Percentiles rank a stretch among this genome's conserved stretches.
phyloP scores from a whole-genome alignment of 2,888 invertebrate species.

The Lomographa bimaculata region DNA sequence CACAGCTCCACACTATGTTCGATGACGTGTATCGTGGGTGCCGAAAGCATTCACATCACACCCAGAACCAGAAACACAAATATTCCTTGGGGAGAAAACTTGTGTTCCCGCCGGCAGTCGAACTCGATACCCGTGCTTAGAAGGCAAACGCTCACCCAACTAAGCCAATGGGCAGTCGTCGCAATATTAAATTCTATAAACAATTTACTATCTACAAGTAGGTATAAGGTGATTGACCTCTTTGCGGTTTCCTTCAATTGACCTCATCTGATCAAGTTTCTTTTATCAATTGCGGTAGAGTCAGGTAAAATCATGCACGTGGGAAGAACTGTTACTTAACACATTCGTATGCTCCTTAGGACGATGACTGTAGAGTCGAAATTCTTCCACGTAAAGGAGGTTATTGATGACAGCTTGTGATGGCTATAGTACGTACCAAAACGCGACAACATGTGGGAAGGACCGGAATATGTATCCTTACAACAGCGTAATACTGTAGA shows the following conservation, averaged over 20 bases:
- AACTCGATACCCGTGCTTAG: too few relatives aligned
- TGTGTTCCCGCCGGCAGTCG: too few relatives aligned
- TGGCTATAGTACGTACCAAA: conserved; percentile 36
- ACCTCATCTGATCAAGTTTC: conserved; percentile 18
- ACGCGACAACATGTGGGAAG: conserved; percentile 53
- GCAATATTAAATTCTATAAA: conserved; percentile 8
- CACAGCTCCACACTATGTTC: too few relatives aligned
- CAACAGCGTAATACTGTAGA: conserved; percentile 10
- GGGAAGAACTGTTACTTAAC: too few relatives aligned
- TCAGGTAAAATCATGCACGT: conserved; percentile 9
- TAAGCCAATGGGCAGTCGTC: too few relatives aligned
- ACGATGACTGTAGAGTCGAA: conserved; percentile 1
- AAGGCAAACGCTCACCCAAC: too few relatives aligned
- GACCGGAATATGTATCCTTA: conserved; percentile 50
- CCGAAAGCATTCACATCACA: too few relatives aligned
- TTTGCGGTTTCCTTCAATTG: conserved; percentile 16
- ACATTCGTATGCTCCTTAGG: conserved; percentile 7
- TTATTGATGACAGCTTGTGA: conserved; percentile 30
- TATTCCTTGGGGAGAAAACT: too few relatives aligned
- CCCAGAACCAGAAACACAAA: too few relatives aligned
- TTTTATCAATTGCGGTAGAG: conserved; percentile 10
- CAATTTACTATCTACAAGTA: conserved; percentile 5
- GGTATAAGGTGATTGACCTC: conserved; percentile 11
- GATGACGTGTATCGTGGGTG: too few relatives aligned
- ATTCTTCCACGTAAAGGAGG: conserved; percentile 5